Percentiles rank a stretch among this genome's conserved stretches.
Conservation (phyloP, 2,888 invertebrate species). For the Pocota personata region DNA sequence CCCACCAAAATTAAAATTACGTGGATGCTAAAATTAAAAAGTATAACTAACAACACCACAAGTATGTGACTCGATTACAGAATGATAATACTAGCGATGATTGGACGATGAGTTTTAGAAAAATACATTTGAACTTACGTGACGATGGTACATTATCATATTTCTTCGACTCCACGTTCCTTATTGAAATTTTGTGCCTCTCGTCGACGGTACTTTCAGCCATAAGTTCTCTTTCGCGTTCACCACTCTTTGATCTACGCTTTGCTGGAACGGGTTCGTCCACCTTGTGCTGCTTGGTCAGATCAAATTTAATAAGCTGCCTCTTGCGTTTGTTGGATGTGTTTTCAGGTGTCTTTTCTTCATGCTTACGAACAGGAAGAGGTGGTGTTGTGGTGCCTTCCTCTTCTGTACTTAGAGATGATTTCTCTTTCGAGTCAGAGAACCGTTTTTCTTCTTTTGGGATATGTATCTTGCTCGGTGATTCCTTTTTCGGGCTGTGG, state of each 20-base stretch:
- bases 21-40: too few relatives aligned
- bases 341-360: constrained; percentile 61
- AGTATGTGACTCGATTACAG: too few relatives aligned
- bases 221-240: constrained; percentile 63
- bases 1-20: too few relatives aligned
- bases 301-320: constrained; percentile 81
- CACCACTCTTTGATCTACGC: constrained; percentile 75
- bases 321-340: constrained; percentile 78
- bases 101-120: too few relatives aligned
- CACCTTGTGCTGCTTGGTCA: constrained; percentile 63
- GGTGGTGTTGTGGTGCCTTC: constrained; percentile 81
- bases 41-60: too few relatives aligned
- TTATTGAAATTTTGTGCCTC: constrained; percentile 81
- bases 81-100: too few relatives aligned
- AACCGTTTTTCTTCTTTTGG: constrained; percentile 22
- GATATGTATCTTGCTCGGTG: constrained; percentile 31
- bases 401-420: constrained; percentile 40
- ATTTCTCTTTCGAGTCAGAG: constrained; percentile 4
- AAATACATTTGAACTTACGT: constrained; percentile 82
- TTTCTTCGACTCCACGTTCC: constrained; percentile 84
- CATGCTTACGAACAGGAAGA: constrained; percentile 72
- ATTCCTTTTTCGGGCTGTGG: constrained; percentile 75
- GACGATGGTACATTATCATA: constrained; percentile 86
- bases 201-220: constrained; percentile 78
- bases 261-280: constrained; percentile 61